phyloP scores from a whole-genome alignment of 2,797 vertebrate species.

The Chromis chromis region DNA sequence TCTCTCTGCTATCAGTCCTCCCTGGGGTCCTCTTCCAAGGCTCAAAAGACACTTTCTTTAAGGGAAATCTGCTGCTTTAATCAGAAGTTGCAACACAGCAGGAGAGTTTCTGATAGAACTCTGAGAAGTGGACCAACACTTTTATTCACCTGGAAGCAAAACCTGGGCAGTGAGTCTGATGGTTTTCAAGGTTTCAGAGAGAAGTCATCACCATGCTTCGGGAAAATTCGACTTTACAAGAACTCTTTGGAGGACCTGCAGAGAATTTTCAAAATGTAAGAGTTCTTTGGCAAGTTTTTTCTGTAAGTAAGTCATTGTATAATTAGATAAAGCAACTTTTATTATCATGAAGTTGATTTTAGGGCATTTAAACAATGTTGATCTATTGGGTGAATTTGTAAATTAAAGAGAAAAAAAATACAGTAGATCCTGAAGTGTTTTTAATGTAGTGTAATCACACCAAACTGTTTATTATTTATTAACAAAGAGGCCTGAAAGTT shows the following conservation, averaged over 20 bases:
- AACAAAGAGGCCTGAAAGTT: background rate
- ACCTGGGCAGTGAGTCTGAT: constrained; percentile 13
- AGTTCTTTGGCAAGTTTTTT: constrained; percentile 25
- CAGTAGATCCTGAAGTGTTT: background rate
- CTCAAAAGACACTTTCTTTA: constrained; percentile 1
- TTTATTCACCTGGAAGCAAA: constrained; percentile 25
- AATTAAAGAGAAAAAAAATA: no score
- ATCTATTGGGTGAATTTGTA: background rate
- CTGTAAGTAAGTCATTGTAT: background rate
- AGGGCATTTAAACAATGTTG: background rate
- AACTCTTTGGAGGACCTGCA: constrained; percentile 36
- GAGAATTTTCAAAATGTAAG: constrained; percentile 35
- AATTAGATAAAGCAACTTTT: background rate
- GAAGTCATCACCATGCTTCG: constrained; percentile 12
- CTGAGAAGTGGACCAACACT: constrained; percentile 6
- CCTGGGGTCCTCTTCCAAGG: constrained; percentile 12
- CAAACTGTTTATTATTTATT: no score
- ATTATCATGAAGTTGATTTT: background rate
- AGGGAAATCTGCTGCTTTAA: constrained; percentile 8
- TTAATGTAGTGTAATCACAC: background rate
- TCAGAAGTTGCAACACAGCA: constrained; percentile 3
- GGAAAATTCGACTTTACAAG: constrained; percentile 30
- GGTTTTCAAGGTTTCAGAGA: constrained; percentile 20
- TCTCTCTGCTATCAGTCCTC: constrained; percentile 41
- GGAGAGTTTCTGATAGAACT: background rate